Percentiles rank a stretch among this genome's conserved stretches.
Conservation (phyloP, 2,113 vertebrate genomes). For the Chelonoidis abingdonii region DNA sequence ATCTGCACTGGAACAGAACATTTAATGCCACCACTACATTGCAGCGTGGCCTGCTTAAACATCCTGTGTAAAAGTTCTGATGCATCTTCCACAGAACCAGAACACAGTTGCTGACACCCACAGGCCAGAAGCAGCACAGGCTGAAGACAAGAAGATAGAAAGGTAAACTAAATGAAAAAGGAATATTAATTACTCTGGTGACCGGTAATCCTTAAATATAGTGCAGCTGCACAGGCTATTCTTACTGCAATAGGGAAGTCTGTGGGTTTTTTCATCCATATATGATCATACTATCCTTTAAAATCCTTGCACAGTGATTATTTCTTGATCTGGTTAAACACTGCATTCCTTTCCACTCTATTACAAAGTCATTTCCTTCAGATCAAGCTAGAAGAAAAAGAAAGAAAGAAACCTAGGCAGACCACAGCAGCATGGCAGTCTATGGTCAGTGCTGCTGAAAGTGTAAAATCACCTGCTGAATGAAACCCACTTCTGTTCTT, state of each 20-base stretch:
- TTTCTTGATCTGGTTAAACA: background rate
- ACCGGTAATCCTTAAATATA: background rate
- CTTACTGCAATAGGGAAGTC: background rate
- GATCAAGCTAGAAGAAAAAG: background rate
- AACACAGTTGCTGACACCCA: background rate
- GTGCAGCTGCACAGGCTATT: background rate
- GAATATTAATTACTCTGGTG: background rate
- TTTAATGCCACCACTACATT: background rate
- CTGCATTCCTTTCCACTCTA: background rate
- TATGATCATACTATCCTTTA: background rate
- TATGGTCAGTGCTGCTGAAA: background rate
- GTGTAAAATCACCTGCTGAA: background rate
- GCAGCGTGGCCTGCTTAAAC: background rate
- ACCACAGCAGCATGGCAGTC: background rate
- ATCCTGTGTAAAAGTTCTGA: background rate
- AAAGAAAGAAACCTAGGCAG: slow-evolving; percentile 29
- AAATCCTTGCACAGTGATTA: background rate
- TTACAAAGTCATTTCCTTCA: background rate
- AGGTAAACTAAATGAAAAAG: background rate
- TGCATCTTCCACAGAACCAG: background rate
- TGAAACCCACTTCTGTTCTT: rapidly evolving
- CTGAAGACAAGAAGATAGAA: background rate
- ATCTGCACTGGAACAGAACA: background rate
- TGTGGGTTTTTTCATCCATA: background rate
- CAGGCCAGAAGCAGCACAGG: background rate